Evolutionary conservation across 2,888 invertebrate genomes (phyloP).

Genomic region (Aphrophora alni): DNA sequence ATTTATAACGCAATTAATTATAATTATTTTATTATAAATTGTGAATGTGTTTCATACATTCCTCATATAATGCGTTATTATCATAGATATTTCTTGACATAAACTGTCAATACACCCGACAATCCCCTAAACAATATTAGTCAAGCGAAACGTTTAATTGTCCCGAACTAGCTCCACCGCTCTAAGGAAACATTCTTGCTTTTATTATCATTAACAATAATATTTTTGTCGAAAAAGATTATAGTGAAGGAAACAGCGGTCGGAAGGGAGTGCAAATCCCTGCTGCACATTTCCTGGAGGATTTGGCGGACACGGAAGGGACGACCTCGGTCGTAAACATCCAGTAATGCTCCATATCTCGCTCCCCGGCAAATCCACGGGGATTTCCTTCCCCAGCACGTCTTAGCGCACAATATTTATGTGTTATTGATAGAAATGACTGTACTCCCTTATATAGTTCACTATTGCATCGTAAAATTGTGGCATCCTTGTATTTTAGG

Average conservation of each 20-base stretch:
- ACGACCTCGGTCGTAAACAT: conserved; percentile 37
- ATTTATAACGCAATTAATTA: too few relatives aligned
- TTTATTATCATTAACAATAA: neutral
- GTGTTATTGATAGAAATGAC: conserved; percentile 42
- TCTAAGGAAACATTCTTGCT: conserved; percentile 28
- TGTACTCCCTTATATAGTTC: conserved; percentile 14
- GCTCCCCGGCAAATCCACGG: conserved; percentile 16
- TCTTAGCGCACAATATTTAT: conserved; percentile 36
- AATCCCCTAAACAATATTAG: neutral
- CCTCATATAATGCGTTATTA: too few relatives aligned
- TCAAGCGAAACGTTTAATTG: neutral
- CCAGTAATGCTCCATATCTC: conserved; percentile 38
- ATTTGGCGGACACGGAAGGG: conserved; percentile 39
- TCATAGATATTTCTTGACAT: too few relatives aligned
- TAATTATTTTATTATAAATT: too few relatives aligned
- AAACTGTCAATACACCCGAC: too few relatives aligned
- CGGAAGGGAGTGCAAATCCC: conserved; percentile 41
- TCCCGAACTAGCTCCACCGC: neutral
- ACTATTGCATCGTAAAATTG: conserved; percentile 6
- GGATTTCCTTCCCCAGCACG: conserved; percentile 24
- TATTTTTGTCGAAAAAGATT: neutral
- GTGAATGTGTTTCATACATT: too few relatives aligned
- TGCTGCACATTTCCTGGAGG: conserved; percentile 42
- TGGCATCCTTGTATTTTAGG: neutral
- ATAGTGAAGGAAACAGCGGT: conserved; percentile 29